Evolutionary conservation across 2,888 invertebrate genomes (phyloP), one percentile per base, ranked within the genome.

Genomic region (Caenorhabditis sp.): DNA sequence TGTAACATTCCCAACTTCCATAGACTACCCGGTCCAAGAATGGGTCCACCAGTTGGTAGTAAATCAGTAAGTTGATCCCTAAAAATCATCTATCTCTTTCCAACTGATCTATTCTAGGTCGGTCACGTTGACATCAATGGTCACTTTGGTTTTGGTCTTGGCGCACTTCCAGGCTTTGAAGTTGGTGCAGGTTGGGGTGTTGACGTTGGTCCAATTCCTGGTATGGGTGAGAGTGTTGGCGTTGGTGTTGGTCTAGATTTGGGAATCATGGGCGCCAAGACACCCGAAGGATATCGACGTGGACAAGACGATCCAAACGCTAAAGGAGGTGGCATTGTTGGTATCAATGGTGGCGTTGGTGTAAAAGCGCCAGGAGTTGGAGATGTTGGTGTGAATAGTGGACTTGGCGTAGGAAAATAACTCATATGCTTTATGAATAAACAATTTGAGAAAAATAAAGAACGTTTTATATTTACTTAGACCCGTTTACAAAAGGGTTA

Each of bases 161-260:
- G 84, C 38, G 77, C 77, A 14, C 77, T 84, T 49, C 84, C 84
- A 17, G 84, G 84, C 43, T 50, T 84, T 12, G 84, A 84, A 63
- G 80, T 81, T 10, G 78, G 78, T 20, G 82, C 70, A 23, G 82
- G 82, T 21, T 80, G 80, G 82, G 84, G 84, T 25, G 84, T 84
- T 17, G 83, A 84, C 60, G 84, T 84, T 14, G 84, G 84, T 26
- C 84, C 84, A 1, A 76, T 84, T 49, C 84, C 84, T 4, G 84
- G 84, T 59, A 81, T 84, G 78, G 79, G 78, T 50, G 81, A 83
- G 38, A 72, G 68, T 59, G 82, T 84, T 50, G 84, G 82, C 27
- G 84, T 84, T 21, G 82, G 78, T 54, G 62, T 82, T 17, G 81
- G 78, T 17, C 65, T 82, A 2, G 83, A 81, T 57, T 67, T 84